A percentile compares a stretch with the other conserved stretches of the same genome.
phyloP scores from a whole-genome alignment of 2,888 invertebrate genomes.

The Cecidostiba fungosa region DNA sequence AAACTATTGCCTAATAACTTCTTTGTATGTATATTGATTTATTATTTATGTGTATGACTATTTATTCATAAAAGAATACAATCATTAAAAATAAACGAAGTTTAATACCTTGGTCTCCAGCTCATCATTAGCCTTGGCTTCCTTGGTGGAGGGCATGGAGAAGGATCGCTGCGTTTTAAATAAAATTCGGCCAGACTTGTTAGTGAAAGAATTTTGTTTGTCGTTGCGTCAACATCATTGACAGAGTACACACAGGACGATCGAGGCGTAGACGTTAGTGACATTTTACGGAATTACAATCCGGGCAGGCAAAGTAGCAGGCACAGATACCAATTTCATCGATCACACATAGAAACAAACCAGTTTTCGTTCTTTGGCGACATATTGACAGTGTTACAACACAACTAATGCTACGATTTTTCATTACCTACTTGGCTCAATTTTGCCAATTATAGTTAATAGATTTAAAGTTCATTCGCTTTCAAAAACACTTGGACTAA shows the following conservation, averaged over 20 bases:
- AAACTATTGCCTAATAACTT: neutral
- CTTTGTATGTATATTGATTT: neutral
- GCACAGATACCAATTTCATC: conserved; percentile 68
- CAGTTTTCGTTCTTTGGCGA: conserved; percentile 46
- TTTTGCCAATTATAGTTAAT: conserved; percentile 23
- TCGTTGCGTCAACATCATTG: conserved; percentile 82
- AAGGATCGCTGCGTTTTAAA: conserved; percentile 96
- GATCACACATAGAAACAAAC: conserved; percentile 68
- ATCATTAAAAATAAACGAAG: conserved; percentile 17
- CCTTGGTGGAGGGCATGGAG: conserved; percentile 95
- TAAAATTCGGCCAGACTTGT: conserved; percentile 82
- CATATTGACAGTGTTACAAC: conserved; percentile 30
- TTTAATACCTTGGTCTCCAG: conserved; percentile 71
- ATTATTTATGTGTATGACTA: neutral
- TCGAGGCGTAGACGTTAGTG: conserved; percentile 66
- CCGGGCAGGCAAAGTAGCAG: conserved; percentile 70
- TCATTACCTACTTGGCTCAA: conserved; percentile 17
- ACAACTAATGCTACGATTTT: conserved; percentile 41
- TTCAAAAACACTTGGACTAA: neutral
- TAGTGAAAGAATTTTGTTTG: conserved; percentile 72
- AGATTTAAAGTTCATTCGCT: neutral
- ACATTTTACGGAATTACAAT: conserved; percentile 69
- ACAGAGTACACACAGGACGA: conserved; percentile 70
- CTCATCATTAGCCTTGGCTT: conserved; percentile 82
- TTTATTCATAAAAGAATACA: neutral